Percentiles rank a stretch among this genome's conserved stretches.
These are phyloP conservation scores for Sebastes goodei DNA, from an alignment of 2,797 vertebrate species.

Conservation along the genomic window DNA sequence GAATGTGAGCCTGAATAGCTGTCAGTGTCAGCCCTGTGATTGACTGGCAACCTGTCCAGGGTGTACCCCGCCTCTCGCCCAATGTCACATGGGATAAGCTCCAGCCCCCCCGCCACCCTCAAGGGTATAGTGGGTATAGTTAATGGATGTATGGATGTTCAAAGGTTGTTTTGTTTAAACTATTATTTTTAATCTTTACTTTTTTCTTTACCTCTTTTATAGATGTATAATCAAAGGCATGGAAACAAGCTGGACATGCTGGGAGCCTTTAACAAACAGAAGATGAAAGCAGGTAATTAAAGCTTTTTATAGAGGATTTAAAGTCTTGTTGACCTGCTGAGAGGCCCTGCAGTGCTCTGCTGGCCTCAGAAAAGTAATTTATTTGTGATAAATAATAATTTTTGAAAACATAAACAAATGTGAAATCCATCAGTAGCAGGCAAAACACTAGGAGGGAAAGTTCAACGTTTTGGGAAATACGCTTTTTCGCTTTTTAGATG, in stretches of 20 bases:
- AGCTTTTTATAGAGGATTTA: not conserved
- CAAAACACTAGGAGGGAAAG: not conserved
- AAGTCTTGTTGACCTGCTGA: not conserved
- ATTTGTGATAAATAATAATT: not conserved
- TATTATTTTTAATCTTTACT: not conserved
- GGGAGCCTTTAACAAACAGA: not conserved
- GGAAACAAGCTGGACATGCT: not conserved
- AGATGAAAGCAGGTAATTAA: slow-evolving; percentile 13
- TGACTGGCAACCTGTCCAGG: not conserved
- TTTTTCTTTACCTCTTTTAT: not conserved
- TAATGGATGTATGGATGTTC: not conserved
- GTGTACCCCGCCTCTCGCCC: not conserved
- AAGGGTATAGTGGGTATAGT: not conserved
- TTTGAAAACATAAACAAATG: not conserved
- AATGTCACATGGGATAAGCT: not conserved
- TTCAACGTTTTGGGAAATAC: too few species aligned
- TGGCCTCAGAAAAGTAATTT: not conserved
- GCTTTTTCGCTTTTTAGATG: too few species aligned
- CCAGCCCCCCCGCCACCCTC: not conserved
- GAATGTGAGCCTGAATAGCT: not conserved
- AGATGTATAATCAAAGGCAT: not conserved
- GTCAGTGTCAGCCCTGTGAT: not conserved
- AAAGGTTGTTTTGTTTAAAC: not conserved
- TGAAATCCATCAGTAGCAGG: not conserved
- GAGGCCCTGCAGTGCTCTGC: not conserved